These are phyloP conservation scores for Bubo blakistoni DNA, from an alignment of 2,113 vertebrate species.

Conservation along the genomic window DNA sequence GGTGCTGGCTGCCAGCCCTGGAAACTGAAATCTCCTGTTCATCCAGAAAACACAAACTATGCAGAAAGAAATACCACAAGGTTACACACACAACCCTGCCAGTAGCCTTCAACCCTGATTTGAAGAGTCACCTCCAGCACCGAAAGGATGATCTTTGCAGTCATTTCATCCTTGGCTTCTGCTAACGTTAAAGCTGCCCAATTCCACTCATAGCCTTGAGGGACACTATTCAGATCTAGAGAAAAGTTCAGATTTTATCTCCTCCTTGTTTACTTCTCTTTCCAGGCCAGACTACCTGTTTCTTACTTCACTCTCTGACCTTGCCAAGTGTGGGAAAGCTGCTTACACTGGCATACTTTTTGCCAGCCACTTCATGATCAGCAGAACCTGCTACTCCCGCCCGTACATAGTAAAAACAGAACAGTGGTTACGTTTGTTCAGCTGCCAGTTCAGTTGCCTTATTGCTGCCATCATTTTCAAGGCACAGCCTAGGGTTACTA, in stretches of 20 bases:
- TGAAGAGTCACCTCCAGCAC: background rate
- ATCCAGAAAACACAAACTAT: background rate
- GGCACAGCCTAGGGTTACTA: background rate
- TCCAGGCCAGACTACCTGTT: background rate
- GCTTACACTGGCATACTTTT: background rate
- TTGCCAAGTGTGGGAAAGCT: background rate
- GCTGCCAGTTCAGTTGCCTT: background rate
- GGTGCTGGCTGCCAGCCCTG: background rate
- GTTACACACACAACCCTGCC: background rate
- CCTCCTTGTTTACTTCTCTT: background rate
- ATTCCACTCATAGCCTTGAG: background rate
- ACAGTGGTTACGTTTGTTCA: background rate
- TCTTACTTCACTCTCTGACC: background rate
- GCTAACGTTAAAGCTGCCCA: background rate
- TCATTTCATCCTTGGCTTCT: background rate
- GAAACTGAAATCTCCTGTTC: constrained; percentile 6
- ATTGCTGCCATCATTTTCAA: background rate
- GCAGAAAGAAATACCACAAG: background rate
- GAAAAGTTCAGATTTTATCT: background rate
- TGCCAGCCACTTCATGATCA: background rate
- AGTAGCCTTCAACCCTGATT: background rate
- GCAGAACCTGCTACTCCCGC: background rate
- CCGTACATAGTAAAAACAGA: background rate
- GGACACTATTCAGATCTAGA: background rate
- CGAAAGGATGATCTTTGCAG: background rate